Percentiles rank a stretch among this genome's conserved stretches.
Evolutionary conservation across 2,797 vertebrate genomes (phyloP).

Genomic region (Chromobotia macracanthus): DNA sequence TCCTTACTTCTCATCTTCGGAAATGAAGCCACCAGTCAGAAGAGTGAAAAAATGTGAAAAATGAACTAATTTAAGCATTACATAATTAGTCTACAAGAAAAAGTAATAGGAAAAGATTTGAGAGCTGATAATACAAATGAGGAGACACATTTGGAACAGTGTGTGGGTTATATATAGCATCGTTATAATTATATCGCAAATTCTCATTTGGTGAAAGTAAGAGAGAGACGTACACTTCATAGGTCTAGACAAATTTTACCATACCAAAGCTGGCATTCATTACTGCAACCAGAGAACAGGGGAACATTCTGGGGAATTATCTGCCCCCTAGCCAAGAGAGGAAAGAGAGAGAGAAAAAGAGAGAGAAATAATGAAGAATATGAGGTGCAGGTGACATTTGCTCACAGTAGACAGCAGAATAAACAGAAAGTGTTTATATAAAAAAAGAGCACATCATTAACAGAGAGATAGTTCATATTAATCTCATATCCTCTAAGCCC

Average conservation of each 20-base stretch:
- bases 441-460: slow-evolving; percentile 36
- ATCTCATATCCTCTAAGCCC: slow-evolving; percentile 41
- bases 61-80: slow-evolving; percentile 27
- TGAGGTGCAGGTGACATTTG: slow-evolving; percentile 36
- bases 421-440: slow-evolving; percentile 21
- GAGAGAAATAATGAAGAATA: slow-evolving; percentile 19
- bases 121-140: slow-evolving; percentile 57
- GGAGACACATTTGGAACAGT: slow-evolving; percentile 58
- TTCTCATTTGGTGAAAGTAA: slow-evolving; percentile 61
- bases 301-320: slow-evolving; percentile 66
- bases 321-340: slow-evolving; percentile 36
- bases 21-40: slow-evolving; percentile 32
- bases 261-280: slow-evolving; percentile 66
- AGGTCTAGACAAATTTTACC: slow-evolving; percentile 69
- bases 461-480: slow-evolving; percentile 36
- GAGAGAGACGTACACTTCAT: slow-evolving; percentile 62
- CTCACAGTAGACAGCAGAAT: not conserved
- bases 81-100: slow-evolving; percentile 35
- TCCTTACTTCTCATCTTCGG: slow-evolving; percentile 12
- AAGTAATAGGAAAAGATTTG: slow-evolving; percentile 54
- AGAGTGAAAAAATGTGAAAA: slow-evolving; percentile 23
- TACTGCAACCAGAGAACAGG: slow-evolving; percentile 61
- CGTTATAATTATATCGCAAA: slow-evolving; percentile 66
- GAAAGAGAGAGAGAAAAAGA: slow-evolving; percentile 15
- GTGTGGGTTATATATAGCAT: slow-evolving; percentile 68